Percentiles rank a stretch among this genome's conserved stretches.
Conservation (phyloP, 2,888 invertebrate genomes). For the Chydorus sphaericus region DNA sequence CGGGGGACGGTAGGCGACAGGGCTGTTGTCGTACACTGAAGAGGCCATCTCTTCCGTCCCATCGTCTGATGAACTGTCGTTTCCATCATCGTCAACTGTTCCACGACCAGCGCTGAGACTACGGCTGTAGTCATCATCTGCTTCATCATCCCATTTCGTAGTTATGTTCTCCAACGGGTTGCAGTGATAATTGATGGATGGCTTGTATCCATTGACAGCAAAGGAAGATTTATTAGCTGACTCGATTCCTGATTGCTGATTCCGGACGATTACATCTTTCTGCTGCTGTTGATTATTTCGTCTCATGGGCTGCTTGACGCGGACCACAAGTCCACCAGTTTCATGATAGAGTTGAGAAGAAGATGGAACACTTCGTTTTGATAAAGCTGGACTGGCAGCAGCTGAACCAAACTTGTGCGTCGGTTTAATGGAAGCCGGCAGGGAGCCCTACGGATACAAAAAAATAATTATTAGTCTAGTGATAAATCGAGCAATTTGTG, state of each 20-base stretch:
- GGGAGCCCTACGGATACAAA: background rate
- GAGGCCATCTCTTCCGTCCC: conserved; percentile 2
- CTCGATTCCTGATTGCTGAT: background rate
- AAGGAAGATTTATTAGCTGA: background rate
- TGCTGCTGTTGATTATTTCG: no score
- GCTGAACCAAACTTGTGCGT: background rate
- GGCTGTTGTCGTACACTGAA: conserved; percentile 11
- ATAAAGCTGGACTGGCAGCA: conserved; percentile 4
- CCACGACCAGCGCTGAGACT: background rate
- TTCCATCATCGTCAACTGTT: background rate
- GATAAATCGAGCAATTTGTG: no score
- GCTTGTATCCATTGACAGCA: background rate
- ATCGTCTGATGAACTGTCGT: background rate
- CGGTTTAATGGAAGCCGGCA: background rate
- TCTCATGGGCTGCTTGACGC: background rate
- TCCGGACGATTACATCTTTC: no score
- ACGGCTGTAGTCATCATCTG: conserved; percentile 1
- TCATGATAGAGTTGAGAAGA: background rate
- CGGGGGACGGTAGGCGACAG: conserved; percentile 1
- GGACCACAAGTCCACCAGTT: background rate
- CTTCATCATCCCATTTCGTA: background rate
- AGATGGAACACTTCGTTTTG: conserved; percentile 4
- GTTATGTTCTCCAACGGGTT: background rate
- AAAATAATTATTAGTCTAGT: background rate
- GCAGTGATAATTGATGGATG: background rate